Base-by-base conservation (phyloP, 1,140 invertebrate species). In the Ostrea denselamellosa region DNA sequence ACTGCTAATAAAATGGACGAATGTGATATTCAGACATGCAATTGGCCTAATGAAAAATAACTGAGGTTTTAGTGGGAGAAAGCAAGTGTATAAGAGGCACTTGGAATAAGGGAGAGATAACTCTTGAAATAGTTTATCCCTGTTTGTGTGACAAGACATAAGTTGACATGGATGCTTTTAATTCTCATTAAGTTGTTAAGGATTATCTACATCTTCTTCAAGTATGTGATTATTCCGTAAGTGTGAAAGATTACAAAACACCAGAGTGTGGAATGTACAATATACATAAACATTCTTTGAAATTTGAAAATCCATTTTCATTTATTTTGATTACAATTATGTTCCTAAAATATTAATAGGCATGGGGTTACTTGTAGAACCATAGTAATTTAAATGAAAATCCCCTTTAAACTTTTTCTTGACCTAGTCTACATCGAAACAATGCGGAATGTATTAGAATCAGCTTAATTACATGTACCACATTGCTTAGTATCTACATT, bases 161-260 rank as follows among this genome's bases (percentile, higher is more conserved):
- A 28, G 28, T 77, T 25, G 22, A 77, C 68, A 28, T 25, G 28
- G 28, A 34, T 25, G 28, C 2, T 9, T 62, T 17, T 77, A 77
- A 77, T 77, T 34, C 68, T 25, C 68, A 12, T 25, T 77, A 77
- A 77, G 68, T 77, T 25, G 56, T 62, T 77, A 10, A 3, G 68
- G 68, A 77, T 77, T 77, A 77, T 77, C 68, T 14, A 77, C 68
- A 77, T 25, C 14, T 28, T 34, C 68, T 34, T 77, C 9, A 28
- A 77, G 68, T 77, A 34, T 77, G 68, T 77, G 68, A 77, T 77
- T 77, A 77, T 28, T 77, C 22, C 9, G 14, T 77, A 77, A 34
- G 68, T 8, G 14, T 28, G 25, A 77, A 77, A 77, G 68, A 77
- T 28, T 25, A 28, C 25, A 28, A 9, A 34, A 25, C 9, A 77